Base-by-base conservation (phyloP, 2,888 invertebrate species). In the Agrotis puta region DNA sequence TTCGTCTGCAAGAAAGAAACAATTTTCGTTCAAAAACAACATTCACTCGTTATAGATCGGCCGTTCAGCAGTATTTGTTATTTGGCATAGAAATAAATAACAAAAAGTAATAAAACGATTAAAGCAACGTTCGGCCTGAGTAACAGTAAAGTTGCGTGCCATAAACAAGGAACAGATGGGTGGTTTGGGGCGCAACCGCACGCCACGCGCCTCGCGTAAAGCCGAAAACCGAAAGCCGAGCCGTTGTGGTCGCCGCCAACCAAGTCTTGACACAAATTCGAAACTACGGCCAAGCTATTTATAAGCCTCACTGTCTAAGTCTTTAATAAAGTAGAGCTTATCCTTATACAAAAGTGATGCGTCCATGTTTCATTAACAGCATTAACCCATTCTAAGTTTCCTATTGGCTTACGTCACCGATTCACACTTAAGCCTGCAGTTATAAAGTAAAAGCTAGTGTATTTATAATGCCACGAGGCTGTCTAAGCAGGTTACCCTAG, bases 111-210 rank as follows among this genome's bases (percentile, higher is more conserved):
- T 85, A 85, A 85, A 87, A 84, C 78, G 69, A 84, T 84, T 83
- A 79, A 81, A 85, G 76, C 66, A 79, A 75, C 79, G 76, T 84
- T 81, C 81, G 77, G 75, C 74, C 71, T 74, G 65, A 70, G 81
- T 68, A 82, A 81, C 79, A 84, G 81, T 82, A 82, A 87, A 85
- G 85, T 87, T 82, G 75, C 43, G 72, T 74, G 83, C 70, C 79
- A 85, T 87, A 83, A 88, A 85, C 82, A 83, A 74, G 82, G 77
- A 86, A 82, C 87, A 87, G 86, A 85, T 88, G 86, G 83, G 81
- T 74, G 74, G 83, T 77, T 72, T 70, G 77, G 79, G 74, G 74
- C 66, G 80, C 63, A 68, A 71, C 75, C 73, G 57, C 67, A 74
- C 77, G 74, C 65, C 33, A 47, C 62, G 70, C 70, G 53, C 70